Percentiles rank a stretch among this genome's conserved stretches.
Conservation (phyloP, 2,113 vertebrate genomes). For the Forbesichthys agassizii region DNA sequence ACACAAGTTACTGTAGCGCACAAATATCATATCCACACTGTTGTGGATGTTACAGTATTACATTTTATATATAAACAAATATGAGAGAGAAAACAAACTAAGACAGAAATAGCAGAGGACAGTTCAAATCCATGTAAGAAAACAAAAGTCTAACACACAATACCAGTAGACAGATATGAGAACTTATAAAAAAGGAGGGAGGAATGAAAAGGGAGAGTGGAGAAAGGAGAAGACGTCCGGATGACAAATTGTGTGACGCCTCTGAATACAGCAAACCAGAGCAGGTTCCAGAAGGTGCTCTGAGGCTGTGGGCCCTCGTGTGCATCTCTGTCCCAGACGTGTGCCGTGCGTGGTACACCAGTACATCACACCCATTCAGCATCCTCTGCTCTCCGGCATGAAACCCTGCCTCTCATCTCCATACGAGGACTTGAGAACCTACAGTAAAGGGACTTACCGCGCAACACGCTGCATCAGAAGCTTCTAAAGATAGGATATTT, state of each 20-base stretch:
- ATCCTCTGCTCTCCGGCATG: too few relatives aligned
- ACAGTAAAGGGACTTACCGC: too few relatives aligned
- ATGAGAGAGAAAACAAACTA: not conserved
- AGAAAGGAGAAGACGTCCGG: constrained; percentile 64
- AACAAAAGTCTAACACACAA: not conserved
- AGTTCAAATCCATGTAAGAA: not conserved
- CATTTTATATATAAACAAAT: too few relatives aligned
- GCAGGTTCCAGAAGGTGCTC: constrained; percentile 41
- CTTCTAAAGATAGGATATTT: not conserved
- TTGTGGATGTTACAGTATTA: too few relatives aligned
- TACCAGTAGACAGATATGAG: not conserved
- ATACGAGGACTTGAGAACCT: too few relatives aligned
- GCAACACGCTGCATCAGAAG: not conserved
- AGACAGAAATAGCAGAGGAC: not conserved
- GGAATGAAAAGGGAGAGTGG: constrained; percentile 25
- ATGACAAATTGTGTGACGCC: constrained; percentile 76
- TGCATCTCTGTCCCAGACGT: constrained; percentile 3
- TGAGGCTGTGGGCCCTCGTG: constrained; percentile 7
- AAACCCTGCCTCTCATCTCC: too few relatives aligned
- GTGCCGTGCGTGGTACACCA: not conserved
- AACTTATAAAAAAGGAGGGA: not conserved
- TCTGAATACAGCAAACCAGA: constrained; percentile 54
- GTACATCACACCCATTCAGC: not conserved
- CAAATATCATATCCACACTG: too few relatives aligned
- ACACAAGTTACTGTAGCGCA: too few relatives aligned